Conservation (phyloP, 2,113 vertebrate species). For the Columba janthina region DNA sequence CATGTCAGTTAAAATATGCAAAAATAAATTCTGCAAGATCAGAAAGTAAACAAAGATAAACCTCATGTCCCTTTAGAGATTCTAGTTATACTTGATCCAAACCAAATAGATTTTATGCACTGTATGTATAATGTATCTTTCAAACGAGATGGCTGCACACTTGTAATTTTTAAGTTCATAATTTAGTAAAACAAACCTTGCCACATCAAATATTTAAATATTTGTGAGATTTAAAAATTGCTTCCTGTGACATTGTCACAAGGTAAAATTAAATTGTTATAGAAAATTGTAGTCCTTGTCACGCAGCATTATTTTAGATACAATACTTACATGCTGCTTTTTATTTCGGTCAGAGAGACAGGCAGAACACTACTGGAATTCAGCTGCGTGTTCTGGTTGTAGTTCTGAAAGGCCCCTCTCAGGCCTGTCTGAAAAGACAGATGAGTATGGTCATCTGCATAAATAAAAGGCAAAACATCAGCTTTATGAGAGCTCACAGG, state of each 20-base stretch:
- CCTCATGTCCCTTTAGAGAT: background rate
- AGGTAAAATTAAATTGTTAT: background rate
- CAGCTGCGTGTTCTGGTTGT: background rate
- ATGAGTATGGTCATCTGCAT: constrained; percentile 9
- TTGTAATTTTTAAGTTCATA: background rate
- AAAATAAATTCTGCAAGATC: background rate
- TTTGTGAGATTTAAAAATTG: background rate
- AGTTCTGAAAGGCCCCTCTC: background rate
- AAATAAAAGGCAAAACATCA: constrained; percentile 9
- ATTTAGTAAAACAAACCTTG: background rate
- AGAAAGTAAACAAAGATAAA: background rate
- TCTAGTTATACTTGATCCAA: background rate
- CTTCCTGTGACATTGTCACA: background rate
- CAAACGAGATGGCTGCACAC: background rate
- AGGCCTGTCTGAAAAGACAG: constrained; percentile 34
- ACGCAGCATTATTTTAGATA: background rate
- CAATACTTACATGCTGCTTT: constrained; percentile 61
- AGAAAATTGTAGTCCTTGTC: background rate
- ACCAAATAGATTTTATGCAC: background rate
- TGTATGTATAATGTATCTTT: background rate
- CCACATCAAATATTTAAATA: background rate
- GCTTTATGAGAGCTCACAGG: background rate
- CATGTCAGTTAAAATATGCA: background rate
- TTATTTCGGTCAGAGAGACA: constrained; percentile 1
- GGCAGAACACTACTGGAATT: background rate